Base-by-base conservation (phyloP, 2,797 vertebrate genomes). In the Morelia viridis region DNA sequence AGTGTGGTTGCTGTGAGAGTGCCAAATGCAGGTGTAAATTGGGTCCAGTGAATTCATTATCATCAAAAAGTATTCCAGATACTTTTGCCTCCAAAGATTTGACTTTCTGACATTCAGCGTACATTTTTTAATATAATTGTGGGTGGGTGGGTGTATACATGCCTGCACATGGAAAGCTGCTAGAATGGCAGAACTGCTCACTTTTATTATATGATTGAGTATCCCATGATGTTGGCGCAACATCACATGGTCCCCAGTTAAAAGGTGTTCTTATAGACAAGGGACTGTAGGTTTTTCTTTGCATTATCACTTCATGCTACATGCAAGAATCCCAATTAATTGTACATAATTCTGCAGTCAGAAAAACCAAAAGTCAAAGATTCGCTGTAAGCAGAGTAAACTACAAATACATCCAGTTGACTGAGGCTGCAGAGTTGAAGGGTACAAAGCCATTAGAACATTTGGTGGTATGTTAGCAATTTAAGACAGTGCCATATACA, bases 251-350 rank as follows among this genome's bases (percentile, higher is more conserved):
- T 57, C 46, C 53, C 26, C 26, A 8, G 28, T 22, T 10, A 31
- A 83, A 90, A 53, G 58, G 65, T 41, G 15, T 26, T 41, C 57
- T 10, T 56, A 8, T 17, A 62, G 41, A 24, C 41, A 31, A 61
- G 58, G 46, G 57, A 58, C 12, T 5, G 19, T 57, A 80, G 58
- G 57, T 12, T 41, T 57, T 80, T 86, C 65, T 56, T 46, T n/a
- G 89, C 89, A 8, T 87, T 88, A 89, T 90, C 85, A 28, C 87
- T 88, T 89, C 89, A 90, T 87, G 68, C 71, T 64, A 11, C 65
- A 83, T 89, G 91, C 87, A 90, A 89, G 85, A 85, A 92, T 71
- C 15, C 68, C 83, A 89, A 85, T 90, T 92, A 90, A 88, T 89
- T 46, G 60, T 87, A 4, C 57, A 71, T 57, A 85, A 88, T 92